A percentile compares a stretch with the other conserved stretches of the same genome.
Conservation (phyloP, 2,888 invertebrate genomes). For the Rotaria sp. region DNA sequence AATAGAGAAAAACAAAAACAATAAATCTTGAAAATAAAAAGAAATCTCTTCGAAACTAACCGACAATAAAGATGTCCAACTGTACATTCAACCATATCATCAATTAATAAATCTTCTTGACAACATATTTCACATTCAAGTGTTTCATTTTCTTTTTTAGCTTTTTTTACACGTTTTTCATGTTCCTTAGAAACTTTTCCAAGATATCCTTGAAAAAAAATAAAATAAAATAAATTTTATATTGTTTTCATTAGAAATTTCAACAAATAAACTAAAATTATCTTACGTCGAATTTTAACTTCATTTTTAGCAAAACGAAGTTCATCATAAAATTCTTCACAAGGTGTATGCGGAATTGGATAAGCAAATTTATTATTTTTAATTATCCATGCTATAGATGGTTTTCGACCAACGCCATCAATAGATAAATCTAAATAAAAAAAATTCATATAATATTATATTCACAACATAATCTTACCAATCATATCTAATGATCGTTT, state of each 20-base stretch:
- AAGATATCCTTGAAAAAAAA: slow-evolving; percentile 39
- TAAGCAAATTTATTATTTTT: slow-evolving; percentile 40
- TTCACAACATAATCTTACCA: not conserved
- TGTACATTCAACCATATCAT: slow-evolving; percentile 54
- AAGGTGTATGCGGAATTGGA: slow-evolving; percentile 46
- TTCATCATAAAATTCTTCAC: slow-evolving; percentile 52
- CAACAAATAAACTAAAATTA: no score
- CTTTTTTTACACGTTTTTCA: slow-evolving; percentile 44
- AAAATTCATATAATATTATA: no score
- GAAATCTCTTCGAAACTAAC: slow-evolving; percentile 52
- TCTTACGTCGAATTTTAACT: slow-evolving; percentile 46
- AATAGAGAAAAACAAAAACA: not conserved
- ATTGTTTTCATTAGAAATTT: no score
- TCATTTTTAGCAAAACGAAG: slow-evolving; percentile 47
- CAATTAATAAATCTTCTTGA: slow-evolving; percentile 58
- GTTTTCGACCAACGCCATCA: not conserved
- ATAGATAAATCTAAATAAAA: not conserved
- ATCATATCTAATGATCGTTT: slow-evolving; percentile 5
- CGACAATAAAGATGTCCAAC: slow-evolving; percentile 59
- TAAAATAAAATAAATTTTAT: not conserved
- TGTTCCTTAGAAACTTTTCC: slow-evolving; percentile 36
- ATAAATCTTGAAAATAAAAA: slow-evolving; percentile 27
- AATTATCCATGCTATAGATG: slow-evolving; percentile 17
- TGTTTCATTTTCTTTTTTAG: slow-evolving; percentile 54
- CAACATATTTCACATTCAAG: slow-evolving; percentile 61